A percentile compares a stretch with the other conserved stretches of the same genome.
phyloP scores from a whole-genome alignment of 2,797 vertebrate genomes.

The Xenopus petersii region DNA sequence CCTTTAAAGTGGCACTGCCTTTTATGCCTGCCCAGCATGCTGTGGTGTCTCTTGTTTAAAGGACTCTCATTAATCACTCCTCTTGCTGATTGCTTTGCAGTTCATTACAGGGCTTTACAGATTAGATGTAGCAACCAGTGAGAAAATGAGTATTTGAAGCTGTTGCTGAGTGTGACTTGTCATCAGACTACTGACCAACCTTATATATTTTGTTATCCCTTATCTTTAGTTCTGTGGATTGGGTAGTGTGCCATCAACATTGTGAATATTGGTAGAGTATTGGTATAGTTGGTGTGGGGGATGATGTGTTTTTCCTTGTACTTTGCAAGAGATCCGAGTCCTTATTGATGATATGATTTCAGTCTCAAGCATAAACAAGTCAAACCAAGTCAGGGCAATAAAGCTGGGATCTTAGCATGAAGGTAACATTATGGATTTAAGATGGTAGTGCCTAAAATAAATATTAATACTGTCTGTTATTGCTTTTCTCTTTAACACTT shows the following conservation, averaged over 20 bases:
- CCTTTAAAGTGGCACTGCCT: slow-evolving; percentile 35
- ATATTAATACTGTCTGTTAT: too few relatives aligned
- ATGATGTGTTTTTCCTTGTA: too few relatives aligned
- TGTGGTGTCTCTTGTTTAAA: background rate
- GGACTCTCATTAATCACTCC: slow-evolving; percentile 36
- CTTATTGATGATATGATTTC: too few relatives aligned
- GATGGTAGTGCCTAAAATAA: too few relatives aligned
- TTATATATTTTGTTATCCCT: background rate
- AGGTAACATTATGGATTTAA: too few relatives aligned
- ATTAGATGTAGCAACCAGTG: slow-evolving; percentile 26
- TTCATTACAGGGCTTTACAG: slow-evolving; percentile 14
- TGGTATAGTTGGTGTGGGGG: too few relatives aligned
- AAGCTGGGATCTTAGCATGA: too few relatives aligned
- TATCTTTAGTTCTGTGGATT: background rate
- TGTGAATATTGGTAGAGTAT: too few relatives aligned
- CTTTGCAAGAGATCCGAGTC: too few relatives aligned
- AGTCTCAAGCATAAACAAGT: too few relatives aligned
- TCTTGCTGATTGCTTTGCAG: slow-evolving; percentile 41
- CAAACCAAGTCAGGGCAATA: too few relatives aligned
- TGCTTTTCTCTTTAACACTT: background rate
- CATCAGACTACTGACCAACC: background rate
- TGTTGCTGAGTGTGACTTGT: background rate
- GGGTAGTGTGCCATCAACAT: background rate
- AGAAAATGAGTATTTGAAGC: background rate
- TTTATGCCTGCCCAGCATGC: slow-evolving; percentile 38